Conservation (phyloP, 2,888 invertebrate species). For the Volucella inflata region DNA sequence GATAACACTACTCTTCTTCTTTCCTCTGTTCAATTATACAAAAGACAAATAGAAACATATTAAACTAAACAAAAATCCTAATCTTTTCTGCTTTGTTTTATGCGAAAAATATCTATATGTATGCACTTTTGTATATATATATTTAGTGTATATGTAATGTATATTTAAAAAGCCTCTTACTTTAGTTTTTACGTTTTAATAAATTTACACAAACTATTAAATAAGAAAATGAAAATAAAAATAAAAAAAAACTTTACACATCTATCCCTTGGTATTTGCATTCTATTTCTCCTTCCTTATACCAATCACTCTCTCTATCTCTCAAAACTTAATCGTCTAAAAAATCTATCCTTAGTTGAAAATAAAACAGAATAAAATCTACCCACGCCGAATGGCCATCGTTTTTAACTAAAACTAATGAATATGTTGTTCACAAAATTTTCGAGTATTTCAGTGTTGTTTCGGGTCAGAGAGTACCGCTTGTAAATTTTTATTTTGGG, state of each 20-base stretch:
- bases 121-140: slow-evolving; percentile 72
- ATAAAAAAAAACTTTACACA: slow-evolving; percentile 50
- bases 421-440: slow-evolving; percentile 73
- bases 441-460: slow-evolving; percentile 63
- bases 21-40: slow-evolving; percentile 47
- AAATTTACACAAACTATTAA: slow-evolving; percentile 62
- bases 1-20: slow-evolving; percentile 37
- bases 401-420: slow-evolving; percentile 69
- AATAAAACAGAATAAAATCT: slow-evolving; percentile 46
- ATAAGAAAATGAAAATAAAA: slow-evolving; percentile 9
- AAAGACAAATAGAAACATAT: slow-evolving; percentile 49
- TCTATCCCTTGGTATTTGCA: slow-evolving; percentile 7
- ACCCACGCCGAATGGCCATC: slow-evolving; percentile 29
- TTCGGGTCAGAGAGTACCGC: slow-evolving; percentile 56
- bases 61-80: slow-evolving; percentile 43
- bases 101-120: slow-evolving; percentile 69
- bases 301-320: slow-evolving; percentile 23
- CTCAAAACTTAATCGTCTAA: slow-evolving; percentile 45
- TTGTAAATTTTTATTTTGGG: slow-evolving; percentile 1
- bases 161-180: slow-evolving; percentile 75
- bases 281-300: slow-evolving; percentile 6
- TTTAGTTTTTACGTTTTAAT: slow-evolving; percentile 54
- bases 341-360: slow-evolving; percentile 36
- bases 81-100: slow-evolving; percentile 53
- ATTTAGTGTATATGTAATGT: slow-evolving; percentile 71